Base-by-base conservation (phyloP, 2,797 vertebrate species). In the Gallirallus australis region DNA sequence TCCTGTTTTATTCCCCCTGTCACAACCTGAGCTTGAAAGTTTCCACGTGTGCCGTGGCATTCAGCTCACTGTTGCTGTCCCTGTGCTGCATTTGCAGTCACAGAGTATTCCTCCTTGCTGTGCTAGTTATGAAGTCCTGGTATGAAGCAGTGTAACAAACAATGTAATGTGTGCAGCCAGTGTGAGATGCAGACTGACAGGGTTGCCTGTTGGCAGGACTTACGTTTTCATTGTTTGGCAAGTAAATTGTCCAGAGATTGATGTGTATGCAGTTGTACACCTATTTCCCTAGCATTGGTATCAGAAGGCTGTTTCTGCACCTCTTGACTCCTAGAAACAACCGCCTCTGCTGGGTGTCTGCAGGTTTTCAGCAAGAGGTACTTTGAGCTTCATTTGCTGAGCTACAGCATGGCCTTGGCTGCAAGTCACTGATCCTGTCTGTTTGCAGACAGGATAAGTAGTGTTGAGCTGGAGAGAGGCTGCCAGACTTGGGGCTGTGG, bases 351-450 rank as follows among this genome's bases (percentile, higher is more conserved):
- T 77, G 76, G 31, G 79, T 94, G 68, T 33, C 81, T 63, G 56
- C 52, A 90, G 39, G 39, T 56, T 88, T 84, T 90, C 85, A 82
- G 64, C 31, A 82, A 40, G 66, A 88, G 53, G 70, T 63, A 30
- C 19, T 40, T 72, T 80, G 39, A 93, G 59, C 53, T 61, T 79
- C 70, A 25, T 75, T 61, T 72, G 25, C 56, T 79, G 42, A 82
- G 75, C 64, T 85, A 19, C 27, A 83, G 90, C 48, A 39, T 91
- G 86, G 71, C 73, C 56, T 81, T 82, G 52, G 45, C 23, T 59
- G 45, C 42, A 71, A 68, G 30, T 40, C 19, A n/a, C 24, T 69
- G 13, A 15, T 48, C 63, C 35, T 50, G 6, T n/a, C 63, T 56
- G 52, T 48, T 69, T 33, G 20, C 37, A 56, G 37, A 81, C n/a